These are phyloP conservation scores for Aldabrachelys gigantea DNA, from an alignment of 2,113 vertebrate species.

Conservation along the genomic window DNA sequence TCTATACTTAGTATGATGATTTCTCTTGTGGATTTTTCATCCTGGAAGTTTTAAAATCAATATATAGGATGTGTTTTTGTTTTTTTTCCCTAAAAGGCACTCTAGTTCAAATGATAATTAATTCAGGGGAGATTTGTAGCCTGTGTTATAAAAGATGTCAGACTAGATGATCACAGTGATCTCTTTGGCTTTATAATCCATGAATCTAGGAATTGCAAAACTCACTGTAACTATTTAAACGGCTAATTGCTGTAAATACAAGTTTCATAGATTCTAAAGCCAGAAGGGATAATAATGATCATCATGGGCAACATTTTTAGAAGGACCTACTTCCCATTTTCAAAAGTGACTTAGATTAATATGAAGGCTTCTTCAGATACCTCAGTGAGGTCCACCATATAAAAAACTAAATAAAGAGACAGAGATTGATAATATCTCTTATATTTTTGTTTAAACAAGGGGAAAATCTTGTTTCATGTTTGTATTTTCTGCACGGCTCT, in stretches of 20 bases:
- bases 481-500: not conserved
- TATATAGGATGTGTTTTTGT: not conserved
- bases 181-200: not conserved
- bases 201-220: not conserved
- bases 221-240: not conserved
- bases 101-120: not conserved
- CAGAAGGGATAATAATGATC: not conserved
- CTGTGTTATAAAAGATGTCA: not conserved
- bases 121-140: not conserved
- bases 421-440: not conserved
- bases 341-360: not conserved
- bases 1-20: not conserved
- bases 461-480: not conserved
- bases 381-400: not conserved
- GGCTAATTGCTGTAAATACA: not conserved
- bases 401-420: not conserved
- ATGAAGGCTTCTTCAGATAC: not conserved
- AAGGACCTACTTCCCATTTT: not conserved
- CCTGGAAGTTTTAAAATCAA: not conserved
- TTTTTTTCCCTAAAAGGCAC: not conserved
- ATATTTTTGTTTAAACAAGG: not conserved
- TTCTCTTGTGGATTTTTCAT: not conserved
- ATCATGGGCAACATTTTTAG: not conserved
- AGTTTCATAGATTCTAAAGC: not conserved
- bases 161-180: not conserved